Evolutionary conservation across 1,140 invertebrate species (phyloP).

Genomic region (Aporrectodea caliginosa): DNA sequence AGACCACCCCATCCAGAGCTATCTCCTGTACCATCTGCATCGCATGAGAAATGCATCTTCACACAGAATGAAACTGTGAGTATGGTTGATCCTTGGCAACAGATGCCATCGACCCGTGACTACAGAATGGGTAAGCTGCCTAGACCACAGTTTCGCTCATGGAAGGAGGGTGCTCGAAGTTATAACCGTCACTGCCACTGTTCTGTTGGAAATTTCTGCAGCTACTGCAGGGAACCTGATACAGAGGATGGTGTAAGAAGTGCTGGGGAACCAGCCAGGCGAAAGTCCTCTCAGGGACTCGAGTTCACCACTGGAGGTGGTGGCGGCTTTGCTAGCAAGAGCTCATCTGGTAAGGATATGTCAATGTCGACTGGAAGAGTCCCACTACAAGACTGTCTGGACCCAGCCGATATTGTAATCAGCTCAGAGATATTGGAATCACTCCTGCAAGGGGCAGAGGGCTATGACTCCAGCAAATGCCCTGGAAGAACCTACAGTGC

Average conservation of each 20-base stretch:
- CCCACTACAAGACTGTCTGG: neutral
- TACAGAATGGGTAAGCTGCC: neutral
- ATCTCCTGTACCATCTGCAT: neutral
- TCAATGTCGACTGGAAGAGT: neutral
- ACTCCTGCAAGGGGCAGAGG: slow-evolving; percentile 30
- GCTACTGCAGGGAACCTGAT: neutral
- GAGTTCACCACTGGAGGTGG: too few species aligned
- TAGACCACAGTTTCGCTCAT: neutral
- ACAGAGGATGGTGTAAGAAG: neutral
- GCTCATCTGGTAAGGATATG: neutral
- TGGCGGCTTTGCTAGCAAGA: neutral
- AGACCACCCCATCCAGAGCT: slow-evolving; percentile 3
- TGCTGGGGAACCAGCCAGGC: neutral
- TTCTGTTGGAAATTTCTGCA: neutral
- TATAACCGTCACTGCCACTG: neutral
- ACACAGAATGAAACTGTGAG: slow-evolving; percentile 20
- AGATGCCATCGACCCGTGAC: slow-evolving; percentile 1
- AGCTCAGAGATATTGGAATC: slow-evolving; percentile 31
- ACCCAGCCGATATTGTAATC: slow-evolving; percentile 27
- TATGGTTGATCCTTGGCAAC: slow-evolving; percentile 19
- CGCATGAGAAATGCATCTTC: slow-evolving; percentile 14
- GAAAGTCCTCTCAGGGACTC: neutral
- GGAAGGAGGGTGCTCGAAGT: slow-evolving; percentile 7
- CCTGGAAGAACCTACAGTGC: neutral
- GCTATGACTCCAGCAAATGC: slow-evolving; percentile 11